Conservation (phyloP, 2,888 invertebrate genomes). For the Sialis fuliginosa region DNA sequence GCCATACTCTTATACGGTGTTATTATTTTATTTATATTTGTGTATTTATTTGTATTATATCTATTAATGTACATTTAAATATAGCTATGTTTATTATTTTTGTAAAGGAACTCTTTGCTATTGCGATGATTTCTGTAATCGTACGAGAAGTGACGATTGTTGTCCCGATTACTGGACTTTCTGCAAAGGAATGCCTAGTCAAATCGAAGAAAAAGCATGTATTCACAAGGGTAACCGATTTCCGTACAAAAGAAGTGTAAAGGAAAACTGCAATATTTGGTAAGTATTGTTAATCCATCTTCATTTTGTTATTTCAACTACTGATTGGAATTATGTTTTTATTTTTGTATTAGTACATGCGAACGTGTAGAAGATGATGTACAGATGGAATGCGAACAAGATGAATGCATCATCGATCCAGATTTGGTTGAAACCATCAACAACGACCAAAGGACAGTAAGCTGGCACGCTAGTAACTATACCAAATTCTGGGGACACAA, state of each 20-base stretch:
- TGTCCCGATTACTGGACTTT: constrained; percentile 77
- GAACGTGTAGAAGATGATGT: constrained; percentile 16
- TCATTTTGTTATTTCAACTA: not conserved
- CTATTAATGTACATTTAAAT: not conserved
- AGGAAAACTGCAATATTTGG: constrained; percentile 60
- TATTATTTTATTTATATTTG: not conserved
- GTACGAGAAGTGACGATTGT: constrained; percentile 59
- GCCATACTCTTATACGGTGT: no score
- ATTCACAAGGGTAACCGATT: constrained; percentile 32
- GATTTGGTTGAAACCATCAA: constrained; percentile 52
- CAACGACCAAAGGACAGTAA: constrained; percentile 26
- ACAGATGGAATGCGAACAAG: constrained; percentile 47
- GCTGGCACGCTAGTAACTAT: constrained; percentile 72
- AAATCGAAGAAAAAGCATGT: constrained; percentile 25
- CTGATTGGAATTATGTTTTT: not conserved
- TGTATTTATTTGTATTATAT: not conserved
- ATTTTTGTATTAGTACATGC: constrained; percentile 35
- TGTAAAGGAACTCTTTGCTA: constrained; percentile 67
- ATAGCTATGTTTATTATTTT: not conserved
- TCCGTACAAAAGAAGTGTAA: constrained; percentile 29
- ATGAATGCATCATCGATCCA: constrained; percentile 58
- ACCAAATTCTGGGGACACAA: constrained; percentile 69
- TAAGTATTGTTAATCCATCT: constrained; percentile 23
- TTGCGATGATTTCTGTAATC: constrained; percentile 85
- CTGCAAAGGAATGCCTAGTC: constrained; percentile 36